Percentiles rank a stretch among this genome's conserved stretches.
Conservation (phyloP, 2,888 invertebrate species). For the Creontiades dilutus region DNA sequence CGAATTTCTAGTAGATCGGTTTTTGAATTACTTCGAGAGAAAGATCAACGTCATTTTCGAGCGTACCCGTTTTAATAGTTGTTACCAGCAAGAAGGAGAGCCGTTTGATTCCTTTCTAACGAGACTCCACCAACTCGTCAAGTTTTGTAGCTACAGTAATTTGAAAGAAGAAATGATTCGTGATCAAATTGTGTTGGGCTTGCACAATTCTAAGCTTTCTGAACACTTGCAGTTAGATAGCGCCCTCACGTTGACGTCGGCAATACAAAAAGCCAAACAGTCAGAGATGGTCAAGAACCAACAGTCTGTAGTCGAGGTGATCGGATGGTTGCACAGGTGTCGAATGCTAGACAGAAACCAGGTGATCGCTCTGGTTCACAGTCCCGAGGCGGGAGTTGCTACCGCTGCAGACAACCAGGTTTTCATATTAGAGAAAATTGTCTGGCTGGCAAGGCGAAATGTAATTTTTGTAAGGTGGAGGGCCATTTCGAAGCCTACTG, state of each 20-base stretch:
- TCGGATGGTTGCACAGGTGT: background rate
- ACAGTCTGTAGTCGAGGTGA: background rate
- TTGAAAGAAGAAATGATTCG: background rate
- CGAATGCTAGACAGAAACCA: background rate
- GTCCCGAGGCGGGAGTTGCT: background rate
- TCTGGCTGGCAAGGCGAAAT: background rate
- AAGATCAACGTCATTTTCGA: background rate
- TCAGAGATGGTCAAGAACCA: background rate
- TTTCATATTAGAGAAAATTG: background rate
- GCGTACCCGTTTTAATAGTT: background rate
- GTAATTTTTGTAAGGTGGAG: slow-evolving; percentile 20
- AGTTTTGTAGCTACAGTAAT: background rate
- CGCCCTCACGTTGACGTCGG: background rate
- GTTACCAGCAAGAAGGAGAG: background rate
- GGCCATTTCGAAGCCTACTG: background rate
- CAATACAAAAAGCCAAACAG: background rate
- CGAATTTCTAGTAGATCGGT: background rate
- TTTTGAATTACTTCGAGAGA: background rate
- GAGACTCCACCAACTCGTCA: background rate
- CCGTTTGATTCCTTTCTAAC: background rate
- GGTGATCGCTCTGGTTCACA: no score
- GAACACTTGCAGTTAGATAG: background rate
- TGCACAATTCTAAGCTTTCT: background rate
- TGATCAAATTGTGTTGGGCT: background rate
- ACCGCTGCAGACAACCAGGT: background rate